phyloP scores from a whole-genome alignment of 2,797 vertebrate species.

The Pseudomugil gertrudae region DNA sequence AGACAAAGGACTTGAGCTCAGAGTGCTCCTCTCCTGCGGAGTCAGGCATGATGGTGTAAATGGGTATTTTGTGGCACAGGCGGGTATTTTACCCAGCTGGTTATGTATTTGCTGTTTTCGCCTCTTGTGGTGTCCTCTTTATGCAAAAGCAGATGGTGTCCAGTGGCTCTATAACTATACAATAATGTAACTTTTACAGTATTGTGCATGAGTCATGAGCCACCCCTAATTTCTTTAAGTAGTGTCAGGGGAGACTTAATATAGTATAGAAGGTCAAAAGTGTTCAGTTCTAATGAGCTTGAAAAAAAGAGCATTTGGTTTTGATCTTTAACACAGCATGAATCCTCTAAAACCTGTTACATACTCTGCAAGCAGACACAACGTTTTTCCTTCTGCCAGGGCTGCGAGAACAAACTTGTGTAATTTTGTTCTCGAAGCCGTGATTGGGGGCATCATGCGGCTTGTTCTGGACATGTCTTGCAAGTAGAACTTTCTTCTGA shows the following conservation, averaged over 20 bases:
- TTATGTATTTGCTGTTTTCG: neutral
- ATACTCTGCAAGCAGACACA: too few relatives aligned
- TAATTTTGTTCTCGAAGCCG: too few relatives aligned
- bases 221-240: neutral
- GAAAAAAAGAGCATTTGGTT: neutral
- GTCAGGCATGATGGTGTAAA: constrained; percentile 45
- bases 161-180: constrained; percentile 52
- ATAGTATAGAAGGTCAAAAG: neutral
- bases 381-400: too few relatives aligned
- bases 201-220: neutral
- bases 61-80: constrained; percentile 26
- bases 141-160: constrained; percentile 67
- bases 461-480: too few relatives aligned
- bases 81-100: constrained; percentile 7
- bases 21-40: constrained; percentile 25
- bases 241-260: neutral
- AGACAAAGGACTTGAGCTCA: constrained; percentile 51
- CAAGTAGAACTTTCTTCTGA: too few relatives aligned
- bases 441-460: too few relatives aligned
- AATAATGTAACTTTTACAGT: neutral
- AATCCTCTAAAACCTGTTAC: neutral
- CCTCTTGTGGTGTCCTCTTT: constrained; percentile 10
- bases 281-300: neutral
- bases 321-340: neutral
- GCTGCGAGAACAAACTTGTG: too few relatives aligned